These are phyloP conservation scores for Erethizon dorsatum DNA, from an alignment of 2,797 vertebrate species.

Conservation along the genomic window DNA sequence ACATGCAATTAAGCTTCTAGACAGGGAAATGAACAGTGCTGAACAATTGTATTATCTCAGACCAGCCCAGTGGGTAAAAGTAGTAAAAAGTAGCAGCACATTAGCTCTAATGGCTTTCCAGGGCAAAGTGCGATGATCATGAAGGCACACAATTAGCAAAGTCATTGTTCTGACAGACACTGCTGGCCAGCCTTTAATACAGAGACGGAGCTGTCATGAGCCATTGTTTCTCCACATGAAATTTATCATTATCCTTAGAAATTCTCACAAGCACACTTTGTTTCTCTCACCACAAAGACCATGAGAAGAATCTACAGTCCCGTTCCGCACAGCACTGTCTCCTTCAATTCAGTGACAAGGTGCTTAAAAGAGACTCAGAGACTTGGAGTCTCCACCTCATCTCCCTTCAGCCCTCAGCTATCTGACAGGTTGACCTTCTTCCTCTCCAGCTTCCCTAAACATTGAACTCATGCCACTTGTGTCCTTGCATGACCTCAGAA, in stretches of 20 bases:
- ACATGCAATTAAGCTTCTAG: slow-evolving; percentile 49
- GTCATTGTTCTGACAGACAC: slow-evolving; percentile 72
- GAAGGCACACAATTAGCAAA: slow-evolving; percentile 76
- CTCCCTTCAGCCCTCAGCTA: neutral
- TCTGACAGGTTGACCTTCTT: neutral
- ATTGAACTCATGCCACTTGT: neutral
- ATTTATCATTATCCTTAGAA: neutral
- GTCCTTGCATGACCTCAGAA: neutral
- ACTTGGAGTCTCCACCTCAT: neutral
- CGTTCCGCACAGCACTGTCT: neutral
- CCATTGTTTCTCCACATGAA: neutral
- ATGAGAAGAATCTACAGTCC: neutral
- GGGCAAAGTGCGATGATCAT: slow-evolving; percentile 65
- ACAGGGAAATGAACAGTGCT: slow-evolving; percentile 70
- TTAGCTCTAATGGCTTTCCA: slow-evolving; percentile 78
- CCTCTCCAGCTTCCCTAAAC: neutral
- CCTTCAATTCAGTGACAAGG: neutral
- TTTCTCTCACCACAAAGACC: neutral
- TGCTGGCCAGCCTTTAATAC: neutral
- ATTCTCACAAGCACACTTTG: neutral
- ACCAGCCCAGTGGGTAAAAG: slow-evolving; percentile 74
- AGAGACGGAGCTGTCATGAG: neutral
- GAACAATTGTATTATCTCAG: slow-evolving; percentile 88
- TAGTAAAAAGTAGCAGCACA: slow-evolving; percentile 79
- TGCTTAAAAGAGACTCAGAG: neutral